These are phyloP conservation scores for Leistus spinibarbis DNA, from an alignment of 2,888 invertebrate genomes.

Conservation along the genomic window DNA sequence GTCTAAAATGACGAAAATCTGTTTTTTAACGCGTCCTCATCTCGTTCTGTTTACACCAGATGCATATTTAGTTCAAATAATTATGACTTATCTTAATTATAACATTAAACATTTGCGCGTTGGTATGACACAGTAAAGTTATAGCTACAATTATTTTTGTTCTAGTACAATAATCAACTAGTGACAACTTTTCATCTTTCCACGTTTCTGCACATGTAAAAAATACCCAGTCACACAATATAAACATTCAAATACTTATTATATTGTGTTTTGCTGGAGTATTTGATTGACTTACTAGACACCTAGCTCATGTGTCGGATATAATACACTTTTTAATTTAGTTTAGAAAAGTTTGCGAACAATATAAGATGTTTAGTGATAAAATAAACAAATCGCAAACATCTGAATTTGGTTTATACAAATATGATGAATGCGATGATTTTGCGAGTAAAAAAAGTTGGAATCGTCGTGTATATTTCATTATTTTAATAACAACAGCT, in stretches of 20 bases:
- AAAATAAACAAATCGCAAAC: not conserved
- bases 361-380: conserved; percentile 2
- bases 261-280: no score
- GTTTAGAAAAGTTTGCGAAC: conserved; percentile 15
- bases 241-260: not conserved
- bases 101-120: not conserved
- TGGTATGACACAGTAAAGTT: not conserved
- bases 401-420: conserved; percentile 22
- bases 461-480: conserved; percentile 18
- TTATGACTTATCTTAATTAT: not conserved
- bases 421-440: conserved; percentile 15
- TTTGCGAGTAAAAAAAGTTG: not conserved
- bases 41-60: not conserved
- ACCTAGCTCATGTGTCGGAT: not conserved
- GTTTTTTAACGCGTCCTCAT: no score
- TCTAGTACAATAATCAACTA: conserved; percentile 22
- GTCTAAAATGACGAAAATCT: no score
- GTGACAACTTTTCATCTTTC: conserved; percentile 13
- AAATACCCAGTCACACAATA: not conserved
- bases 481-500: conserved; percentile 9
- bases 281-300: not conserved
- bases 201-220: not conserved
- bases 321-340: conserved; percentile 24
- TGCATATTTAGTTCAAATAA: not conserved
- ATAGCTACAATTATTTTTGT: conserved; percentile 3